These are phyloP conservation scores for Astreopora myriophthalma DNA, from an alignment of 64 coral and sea anemone genomes.

Conservation along the genomic window DNA sequence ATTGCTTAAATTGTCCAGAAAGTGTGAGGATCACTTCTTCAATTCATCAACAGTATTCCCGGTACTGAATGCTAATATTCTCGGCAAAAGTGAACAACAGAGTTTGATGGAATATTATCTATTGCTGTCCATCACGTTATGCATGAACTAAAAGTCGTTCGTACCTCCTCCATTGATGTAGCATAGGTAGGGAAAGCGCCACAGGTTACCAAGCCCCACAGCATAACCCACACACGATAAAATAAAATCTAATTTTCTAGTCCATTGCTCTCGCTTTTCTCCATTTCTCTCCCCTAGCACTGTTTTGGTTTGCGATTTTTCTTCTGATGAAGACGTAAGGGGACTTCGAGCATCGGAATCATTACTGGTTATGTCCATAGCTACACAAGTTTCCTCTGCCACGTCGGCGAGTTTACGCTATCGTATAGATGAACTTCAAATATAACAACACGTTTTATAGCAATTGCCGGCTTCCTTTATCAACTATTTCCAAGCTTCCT, in stretches of 20 bases:
- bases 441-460: too few species aligned
- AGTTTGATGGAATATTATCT: too few species aligned
- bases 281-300: not conserved
- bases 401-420: too few species aligned
- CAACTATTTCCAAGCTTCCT: too few species aligned
- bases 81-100: not conserved
- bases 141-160: not conserved
- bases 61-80: too few species aligned
- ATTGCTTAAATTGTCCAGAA: too few species aligned
- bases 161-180: conserved; percentile 44
- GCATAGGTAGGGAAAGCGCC: conserved; percentile 13
- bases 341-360: not conserved
- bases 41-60: too few species aligned
- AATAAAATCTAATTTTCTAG: conserved; percentile 25
- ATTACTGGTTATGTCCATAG: not conserved
- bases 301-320: not conserved
- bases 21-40: too few species aligned
- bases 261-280: conserved; percentile 24
- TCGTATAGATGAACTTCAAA: too few species aligned
- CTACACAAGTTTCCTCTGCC: not conserved
- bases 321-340: not conserved
- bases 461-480: too few species aligned
- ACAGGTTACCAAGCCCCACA: conserved; percentile 17
- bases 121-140: too few species aligned
- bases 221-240: conserved; percentile 7